Evolutionary conservation across 30 jellyfish, hydroid and myxozoan genomes (phyloP).

Genomic region (Hydractinia echinata): DNA sequence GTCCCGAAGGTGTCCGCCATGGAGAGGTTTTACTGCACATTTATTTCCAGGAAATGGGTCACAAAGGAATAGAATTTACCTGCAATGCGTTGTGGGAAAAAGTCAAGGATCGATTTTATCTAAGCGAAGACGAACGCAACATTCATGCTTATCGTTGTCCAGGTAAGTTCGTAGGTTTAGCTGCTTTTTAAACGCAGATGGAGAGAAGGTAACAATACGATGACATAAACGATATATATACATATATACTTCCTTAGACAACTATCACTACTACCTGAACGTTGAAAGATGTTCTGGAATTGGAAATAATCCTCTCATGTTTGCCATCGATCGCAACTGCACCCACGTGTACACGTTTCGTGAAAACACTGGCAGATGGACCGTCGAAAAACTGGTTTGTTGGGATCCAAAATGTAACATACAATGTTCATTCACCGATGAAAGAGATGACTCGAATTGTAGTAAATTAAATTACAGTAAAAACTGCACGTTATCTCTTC

Average conservation of each 20-base stretch:
- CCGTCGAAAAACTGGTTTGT: background rate
- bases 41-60: background rate
- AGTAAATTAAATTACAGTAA: no score
- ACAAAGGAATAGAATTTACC: background rate
- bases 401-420: background rate
- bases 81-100: constrained; percentile 2
- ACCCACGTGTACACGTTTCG: constrained; percentile 9
- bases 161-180: background rate
- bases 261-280: background rate
- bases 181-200: background rate
- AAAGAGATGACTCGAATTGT: no score
- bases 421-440: background rate
- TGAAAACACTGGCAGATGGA: constrained; percentile 3
- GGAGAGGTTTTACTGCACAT: no score
- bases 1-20: no score
- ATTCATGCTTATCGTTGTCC: background rate
- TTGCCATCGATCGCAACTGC: constrained; percentile 10
- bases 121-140: background rate
- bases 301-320: background rate
- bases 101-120: background rate
- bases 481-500: no score
- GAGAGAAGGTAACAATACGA: background rate
- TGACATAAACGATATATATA: background rate
- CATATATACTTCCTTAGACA: background rate
- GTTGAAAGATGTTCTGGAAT: constrained; percentile 5